Conservation (phyloP, 53 echinoderm and acorn worm genomes). For the Zoroaster sp. region DNA sequence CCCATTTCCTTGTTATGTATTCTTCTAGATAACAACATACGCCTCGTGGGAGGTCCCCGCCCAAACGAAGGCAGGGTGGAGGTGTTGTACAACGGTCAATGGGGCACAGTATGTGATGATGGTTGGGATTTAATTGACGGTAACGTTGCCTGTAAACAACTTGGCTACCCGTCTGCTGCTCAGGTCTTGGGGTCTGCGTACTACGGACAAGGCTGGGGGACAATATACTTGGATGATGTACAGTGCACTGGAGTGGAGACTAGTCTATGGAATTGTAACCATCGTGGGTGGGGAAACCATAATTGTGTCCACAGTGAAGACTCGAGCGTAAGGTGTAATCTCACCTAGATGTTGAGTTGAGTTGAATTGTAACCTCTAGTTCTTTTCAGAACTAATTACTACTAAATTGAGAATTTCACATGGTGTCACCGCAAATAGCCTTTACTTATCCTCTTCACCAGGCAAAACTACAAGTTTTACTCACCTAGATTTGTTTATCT, state of each 20-base stretch:
- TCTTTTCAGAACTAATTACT: no score
- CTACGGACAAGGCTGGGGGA: not conserved
- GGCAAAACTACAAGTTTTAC: no score
- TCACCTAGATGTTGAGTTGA: not conserved
- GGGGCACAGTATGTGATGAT: slow-evolving; percentile 33
- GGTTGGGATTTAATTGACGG: not conserved
- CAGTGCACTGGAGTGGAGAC: not conserved
- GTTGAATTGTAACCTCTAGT: no score
- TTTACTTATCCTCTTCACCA: no score
- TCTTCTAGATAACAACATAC: not conserved
- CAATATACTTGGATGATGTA: slow-evolving; percentile 13
- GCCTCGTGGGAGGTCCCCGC: not conserved
- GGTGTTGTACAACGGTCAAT: not conserved
- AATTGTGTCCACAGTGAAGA: slow-evolving; percentile 6
- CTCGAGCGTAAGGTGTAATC: not conserved
- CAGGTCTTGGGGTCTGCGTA: not conserved
- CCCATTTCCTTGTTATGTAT: not conserved
- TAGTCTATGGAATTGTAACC: not conserved
- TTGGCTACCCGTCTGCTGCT: not conserved
- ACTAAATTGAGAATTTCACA: no score
- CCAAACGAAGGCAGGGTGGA: slow-evolving; percentile 21
- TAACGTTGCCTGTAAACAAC: not conserved
- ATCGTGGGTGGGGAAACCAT: not conserved
- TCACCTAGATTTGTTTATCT: no score
- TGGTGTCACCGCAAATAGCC: no score